phyloP scores from a whole-genome alignment of 2,113 vertebrate genomes.

The Tautogolabrus adspersus region DNA sequence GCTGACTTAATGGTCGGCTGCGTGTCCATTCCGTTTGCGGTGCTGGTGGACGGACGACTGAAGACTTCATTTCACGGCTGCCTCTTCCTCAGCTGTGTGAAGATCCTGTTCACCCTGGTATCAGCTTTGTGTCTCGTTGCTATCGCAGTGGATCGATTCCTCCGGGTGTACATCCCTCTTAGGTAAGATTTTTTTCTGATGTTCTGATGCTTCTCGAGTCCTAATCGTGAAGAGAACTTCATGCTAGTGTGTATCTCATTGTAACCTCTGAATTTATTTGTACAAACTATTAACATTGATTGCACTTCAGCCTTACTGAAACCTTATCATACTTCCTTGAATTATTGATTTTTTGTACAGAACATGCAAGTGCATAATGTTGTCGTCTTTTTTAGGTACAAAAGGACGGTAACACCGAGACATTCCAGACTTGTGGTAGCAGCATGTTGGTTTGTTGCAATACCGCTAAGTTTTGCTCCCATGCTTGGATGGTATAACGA shows the following conservation, averaged over 20 bases:
- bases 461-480: constrained; percentile 84
- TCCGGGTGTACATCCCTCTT: constrained; percentile 84
- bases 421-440: constrained; percentile 83
- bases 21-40: constrained; percentile 86
- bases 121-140: constrained; percentile 88
- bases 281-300: too few relatives aligned
- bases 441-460: constrained; percentile 86
- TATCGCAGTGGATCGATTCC: constrained; percentile 89
- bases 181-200: constrained; percentile 44
- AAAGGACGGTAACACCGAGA: constrained; percentile 77
- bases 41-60: constrained; percentile 80
- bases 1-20: constrained; percentile 87
- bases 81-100: constrained; percentile 87
- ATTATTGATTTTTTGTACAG: too few relatives aligned
- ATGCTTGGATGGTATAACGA: constrained; percentile 88
- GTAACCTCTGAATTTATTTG: too few relatives aligned
- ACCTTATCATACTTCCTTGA: too few relatives aligned
- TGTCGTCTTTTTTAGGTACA: constrained; percentile 85
- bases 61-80: constrained; percentile 77
- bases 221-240: not conserved
- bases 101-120: constrained; percentile 83
- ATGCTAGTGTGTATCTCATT: too few relatives aligned
- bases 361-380: too few relatives aligned
- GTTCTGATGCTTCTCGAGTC: not conserved
- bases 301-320: too few relatives aligned